Evolutionary conservation across 2,113 vertebrate genomes (phyloP).

Genomic region (Otus sunia): DNA sequence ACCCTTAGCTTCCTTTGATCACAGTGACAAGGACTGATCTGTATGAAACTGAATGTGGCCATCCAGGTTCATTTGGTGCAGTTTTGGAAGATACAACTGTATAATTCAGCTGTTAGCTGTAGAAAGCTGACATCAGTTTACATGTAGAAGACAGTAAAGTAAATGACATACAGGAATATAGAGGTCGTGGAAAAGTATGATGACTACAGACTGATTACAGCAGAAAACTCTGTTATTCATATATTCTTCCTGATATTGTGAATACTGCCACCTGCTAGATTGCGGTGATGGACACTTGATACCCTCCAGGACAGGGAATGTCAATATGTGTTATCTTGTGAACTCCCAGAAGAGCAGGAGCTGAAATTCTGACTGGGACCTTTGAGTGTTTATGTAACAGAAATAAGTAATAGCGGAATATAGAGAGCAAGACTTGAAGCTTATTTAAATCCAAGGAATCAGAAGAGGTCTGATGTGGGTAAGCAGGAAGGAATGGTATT

Average conservation of each 20-base stretch:
- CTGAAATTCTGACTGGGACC: background rate
- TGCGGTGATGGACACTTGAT: background rate
- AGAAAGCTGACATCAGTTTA: background rate
- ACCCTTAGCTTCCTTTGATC: background rate
- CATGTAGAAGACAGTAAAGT: background rate
- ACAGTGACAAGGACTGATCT: background rate
- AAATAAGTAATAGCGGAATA: background rate
- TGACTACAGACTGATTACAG: background rate
- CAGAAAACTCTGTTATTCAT: background rate
- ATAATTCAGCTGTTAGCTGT: background rate
- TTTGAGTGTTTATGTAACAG: background rate
- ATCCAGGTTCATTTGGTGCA: background rate
- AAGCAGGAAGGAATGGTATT: background rate
- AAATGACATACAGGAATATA: background rate
- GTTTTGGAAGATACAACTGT: background rate
- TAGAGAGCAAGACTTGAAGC: background rate
- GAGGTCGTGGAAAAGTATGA: background rate
- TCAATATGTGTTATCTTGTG: background rate
- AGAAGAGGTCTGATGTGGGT: background rate
- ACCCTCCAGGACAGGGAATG: background rate
- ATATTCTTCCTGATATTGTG: background rate
- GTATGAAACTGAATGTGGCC: background rate
- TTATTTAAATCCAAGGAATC: background rate
- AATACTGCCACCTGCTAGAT: background rate
- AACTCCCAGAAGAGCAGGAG: background rate